phyloP scores from a whole-genome alignment of 2,888 invertebrate genomes.

The Clusia tigrina region DNA sequence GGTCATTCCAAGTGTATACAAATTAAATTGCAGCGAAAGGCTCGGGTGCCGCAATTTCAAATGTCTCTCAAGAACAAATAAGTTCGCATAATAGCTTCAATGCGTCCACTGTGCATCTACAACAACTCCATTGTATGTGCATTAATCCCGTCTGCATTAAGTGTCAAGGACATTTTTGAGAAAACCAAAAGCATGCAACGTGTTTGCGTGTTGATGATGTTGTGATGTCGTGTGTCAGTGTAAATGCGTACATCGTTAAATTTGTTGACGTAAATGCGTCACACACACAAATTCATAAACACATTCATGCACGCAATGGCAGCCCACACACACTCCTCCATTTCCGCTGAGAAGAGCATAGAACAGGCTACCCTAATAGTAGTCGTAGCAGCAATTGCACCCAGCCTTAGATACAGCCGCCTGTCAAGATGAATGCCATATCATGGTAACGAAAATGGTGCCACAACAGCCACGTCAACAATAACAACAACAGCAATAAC shows the following conservation, averaged over 20 bases:
- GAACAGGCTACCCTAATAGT: constrained; percentile 7
- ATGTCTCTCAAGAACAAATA: too few species aligned
- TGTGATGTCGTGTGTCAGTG: constrained; percentile 34
- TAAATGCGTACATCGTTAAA: constrained; percentile 57
- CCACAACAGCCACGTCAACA: constrained; percentile 31
- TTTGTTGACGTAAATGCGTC: constrained; percentile 53
- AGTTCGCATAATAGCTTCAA: too few species aligned
- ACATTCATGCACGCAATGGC: constrained; percentile 26
- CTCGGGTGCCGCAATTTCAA: too few species aligned
- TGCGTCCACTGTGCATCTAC: constrained; percentile 39
- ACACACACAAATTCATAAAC: background rate
- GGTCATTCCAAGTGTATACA: too few species aligned
- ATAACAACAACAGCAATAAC: constrained; percentile 45
- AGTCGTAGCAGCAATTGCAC: constrained; percentile 34
- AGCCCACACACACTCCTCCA: constrained; percentile 34
- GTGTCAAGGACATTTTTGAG: constrained; percentile 54
- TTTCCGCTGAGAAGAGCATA: constrained; percentile 15
- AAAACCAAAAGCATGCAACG: constrained; percentile 44
- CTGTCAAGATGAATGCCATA: constrained; percentile 60
- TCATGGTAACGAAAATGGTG: constrained; percentile 56
- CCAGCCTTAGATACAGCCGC: constrained; percentile 51
- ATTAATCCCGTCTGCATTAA: constrained; percentile 57
- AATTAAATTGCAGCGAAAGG: too few species aligned
- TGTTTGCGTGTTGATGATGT: constrained; percentile 43
- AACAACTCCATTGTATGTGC: constrained; percentile 54